A percentile compares a stretch with the other conserved stretches of the same genome.
These are phyloP conservation scores for Sesia bembeciformis DNA, from an alignment of 2,888 invertebrate species.

Conservation along the genomic window DNA sequence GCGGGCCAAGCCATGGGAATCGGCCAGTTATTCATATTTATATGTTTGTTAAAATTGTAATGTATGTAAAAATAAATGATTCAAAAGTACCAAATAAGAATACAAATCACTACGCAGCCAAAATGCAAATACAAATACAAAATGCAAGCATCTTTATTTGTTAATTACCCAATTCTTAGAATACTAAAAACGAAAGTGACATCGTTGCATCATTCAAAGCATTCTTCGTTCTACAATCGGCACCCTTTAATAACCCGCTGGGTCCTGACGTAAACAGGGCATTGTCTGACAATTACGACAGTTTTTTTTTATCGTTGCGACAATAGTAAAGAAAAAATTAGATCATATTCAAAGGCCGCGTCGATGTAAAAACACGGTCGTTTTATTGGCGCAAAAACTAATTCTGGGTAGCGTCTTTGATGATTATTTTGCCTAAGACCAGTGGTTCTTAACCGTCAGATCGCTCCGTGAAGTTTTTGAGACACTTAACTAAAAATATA, in stretches of 20 bases:
- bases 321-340: conserved; percentile 30
- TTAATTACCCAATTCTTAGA: not conserved
- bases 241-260: conserved; percentile 29
- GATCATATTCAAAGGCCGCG: conserved; percentile 35
- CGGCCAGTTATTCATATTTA: too few species aligned
- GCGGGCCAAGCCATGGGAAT: too few species aligned
- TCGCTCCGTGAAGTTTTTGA: too few species aligned
- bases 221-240: conserved; percentile 15
- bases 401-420: conserved; percentile 36
- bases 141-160: not conserved
- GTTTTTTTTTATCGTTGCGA: conserved; percentile 15
- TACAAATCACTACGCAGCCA: too few species aligned
- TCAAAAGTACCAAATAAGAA: too few species aligned
- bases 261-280: conserved; percentile 37
- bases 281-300: conserved; percentile 55
- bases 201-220: conserved; percentile 6
- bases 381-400: conserved; percentile 65
- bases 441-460: too few species aligned
- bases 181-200: conserved; percentile 11
- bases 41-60: too few species aligned
- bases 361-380: conserved; percentile 3
- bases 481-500: too few species aligned
- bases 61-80: too few species aligned
- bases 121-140: too few species aligned
- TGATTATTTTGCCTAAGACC: conserved; percentile 40